A percentile compares a stretch with the other conserved stretches of the same genome.
Conservation (phyloP, 1,140 invertebrate genomes). For the Pseudomyrmex dendroicus region DNA sequence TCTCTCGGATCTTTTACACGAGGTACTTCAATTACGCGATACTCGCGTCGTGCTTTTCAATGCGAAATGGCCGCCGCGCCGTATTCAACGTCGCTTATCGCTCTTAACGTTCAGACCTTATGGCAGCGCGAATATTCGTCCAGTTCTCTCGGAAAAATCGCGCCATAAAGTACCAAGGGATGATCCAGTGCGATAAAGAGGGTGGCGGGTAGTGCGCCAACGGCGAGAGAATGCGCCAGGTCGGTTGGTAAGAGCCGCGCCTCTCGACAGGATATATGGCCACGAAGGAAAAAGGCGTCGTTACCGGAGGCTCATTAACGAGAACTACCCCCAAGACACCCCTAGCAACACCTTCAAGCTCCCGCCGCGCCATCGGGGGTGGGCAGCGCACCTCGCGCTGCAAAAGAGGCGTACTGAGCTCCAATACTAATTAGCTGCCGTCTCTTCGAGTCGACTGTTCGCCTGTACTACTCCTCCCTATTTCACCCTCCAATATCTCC, state of each 20-base stretch:
- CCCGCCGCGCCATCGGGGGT: slow-evolving; percentile 12
- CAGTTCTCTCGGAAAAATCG: slow-evolving; percentile 42
- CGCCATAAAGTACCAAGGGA: slow-evolving; percentile 48
- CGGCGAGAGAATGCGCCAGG: slow-evolving; percentile 62
- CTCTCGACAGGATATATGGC: slow-evolving; percentile 70
- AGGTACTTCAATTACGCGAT: slow-evolving; percentile 6
- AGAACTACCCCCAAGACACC: slow-evolving; percentile 77
- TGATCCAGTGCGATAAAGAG: slow-evolving; percentile 48
- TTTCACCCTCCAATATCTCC: slow-evolving; percentile 48
- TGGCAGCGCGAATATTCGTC: slow-evolving; percentile 41
- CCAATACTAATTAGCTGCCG: slow-evolving; percentile 76
- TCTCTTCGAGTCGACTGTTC: slow-evolving; percentile 66
- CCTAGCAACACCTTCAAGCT: slow-evolving; percentile 69
- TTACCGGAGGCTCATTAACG: slow-evolving; percentile 78
- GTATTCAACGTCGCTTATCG: background rate
- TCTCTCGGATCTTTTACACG: no score
- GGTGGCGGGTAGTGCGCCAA: slow-evolving; percentile 14
- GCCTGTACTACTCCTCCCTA: background rate
- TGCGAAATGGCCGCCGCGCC: no score
- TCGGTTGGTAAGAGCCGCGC: slow-evolving; percentile 45
- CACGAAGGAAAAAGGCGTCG: slow-evolving; percentile 75
- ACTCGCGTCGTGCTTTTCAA: no score
- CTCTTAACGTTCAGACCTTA: slow-evolving; percentile 1
- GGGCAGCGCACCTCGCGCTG: slow-evolving; percentile 22
- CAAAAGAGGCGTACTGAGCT: slow-evolving; percentile 48